Evolutionary conservation across 2,797 vertebrate species (phyloP), one percentile per base, ranked within the genome.

Genomic region (Eulemur albifrons): DNA sequence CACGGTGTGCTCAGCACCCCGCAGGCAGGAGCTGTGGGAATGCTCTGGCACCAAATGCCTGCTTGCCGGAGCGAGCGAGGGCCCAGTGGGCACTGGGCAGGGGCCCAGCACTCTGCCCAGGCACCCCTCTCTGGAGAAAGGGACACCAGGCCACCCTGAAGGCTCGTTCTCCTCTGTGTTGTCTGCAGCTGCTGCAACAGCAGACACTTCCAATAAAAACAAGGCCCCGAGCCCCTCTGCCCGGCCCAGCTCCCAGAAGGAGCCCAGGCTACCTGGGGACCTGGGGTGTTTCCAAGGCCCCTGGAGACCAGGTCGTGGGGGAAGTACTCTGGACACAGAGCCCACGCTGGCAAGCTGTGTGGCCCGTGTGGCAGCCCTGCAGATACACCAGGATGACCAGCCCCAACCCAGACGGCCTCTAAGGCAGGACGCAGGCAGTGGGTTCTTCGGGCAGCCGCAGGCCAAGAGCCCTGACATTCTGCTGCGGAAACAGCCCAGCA

Each of bases 341-440:
- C 97, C 98, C n/a, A 85, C 98, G 67, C 82, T 99, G 52, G 98
- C 98, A 82, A 98, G 45, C 75, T 99, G 99, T 70, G 97, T 98
- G 48, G 97, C 98, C 43, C 98, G 98, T n/a, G 96, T 99, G 85
- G 98, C 98, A 92, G 98, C 98, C 10, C 48, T 99, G 95, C 98
- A 99, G 75, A 98, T 99, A 76, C 97, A 87, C 81, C 97, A 98
- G 18, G 98, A 98, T 38, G 96, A 93, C 69, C 95, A 97, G 45
- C 40, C 70, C 48, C 30, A 89, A 5, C 86, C 97, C 45, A 90
- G 96, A 25, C 98, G 95, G 95, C 83, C 52, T 75, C 70, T 80
- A 0, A 92, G 96, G 40, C 98, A 97, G 59, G 97, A 98, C 84
- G 72, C 50, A 40, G 98, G 91, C 50, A 95, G 14, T 2, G 92